Evolutionary conservation across 2,888 invertebrate species (phyloP), one percentile per base, ranked within the genome.

Genomic region (Coremacera marginata): DNA sequence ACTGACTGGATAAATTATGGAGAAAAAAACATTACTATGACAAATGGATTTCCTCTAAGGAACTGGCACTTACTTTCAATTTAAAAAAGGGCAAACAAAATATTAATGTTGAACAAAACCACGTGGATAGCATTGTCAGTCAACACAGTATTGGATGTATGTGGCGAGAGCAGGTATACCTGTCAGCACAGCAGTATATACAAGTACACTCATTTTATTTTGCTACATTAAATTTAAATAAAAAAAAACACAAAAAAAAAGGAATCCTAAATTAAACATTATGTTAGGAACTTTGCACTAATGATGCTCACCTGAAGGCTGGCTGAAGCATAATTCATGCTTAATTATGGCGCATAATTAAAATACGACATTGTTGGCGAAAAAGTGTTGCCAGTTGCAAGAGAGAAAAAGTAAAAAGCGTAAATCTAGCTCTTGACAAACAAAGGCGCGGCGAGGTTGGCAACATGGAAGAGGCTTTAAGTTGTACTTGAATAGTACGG

Each of bases 281-380:
- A 55, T 55, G 55, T 22, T n/a, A 55, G 55, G 22, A 55, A 55
- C n/a, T 55, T 55, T 55, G 55, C 55, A 22, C n/a, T 22, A 55
- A 44, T 62, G 25, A 19, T 16, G 51, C 51, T 49, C 68, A 68
- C 68, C 68, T 68, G 27, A 51, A 68, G 68, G 49, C 44, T 34
- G 22, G 14, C 22, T 55, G 25, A 51, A 44, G 44, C 71, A 77
- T 72, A 63, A 75, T 74, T 72, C 72, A 75, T 76, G 72, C 77
- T 77, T 79, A 79, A 80, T 77, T 79, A 80, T 70, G 71, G 77
- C 71, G 68, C 76, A 75, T 79, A 80, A 80, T 78, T 76, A 79
- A 78, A 77, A 77, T 76, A 77, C 74, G 78, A 77, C 78, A 79
- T 63, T 78, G 75, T 60, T 70, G 65, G 57, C 22, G 16, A 51